These are phyloP conservation scores for Trichosurus vulpecula DNA, from an alignment of 2,797 vertebrate species.

Conservation along the genomic window DNA sequence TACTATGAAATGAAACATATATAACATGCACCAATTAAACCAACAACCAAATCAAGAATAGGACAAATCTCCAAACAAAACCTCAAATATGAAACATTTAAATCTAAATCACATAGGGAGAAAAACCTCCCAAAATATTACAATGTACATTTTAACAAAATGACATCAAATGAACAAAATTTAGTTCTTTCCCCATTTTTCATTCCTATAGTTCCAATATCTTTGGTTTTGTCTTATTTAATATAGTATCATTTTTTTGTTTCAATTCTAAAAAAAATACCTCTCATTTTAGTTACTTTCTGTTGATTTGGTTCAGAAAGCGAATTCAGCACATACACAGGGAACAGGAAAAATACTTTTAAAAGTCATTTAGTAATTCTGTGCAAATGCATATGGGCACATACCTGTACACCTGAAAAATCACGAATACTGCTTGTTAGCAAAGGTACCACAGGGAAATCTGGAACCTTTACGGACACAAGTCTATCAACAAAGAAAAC, in stretches of 20 bases:
- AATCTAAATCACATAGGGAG: background rate
- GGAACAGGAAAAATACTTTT: background rate
- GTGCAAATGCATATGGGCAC: background rate
- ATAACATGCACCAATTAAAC: background rate
- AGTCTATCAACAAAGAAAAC: background rate
- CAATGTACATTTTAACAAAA: background rate
- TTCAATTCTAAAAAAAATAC: background rate
- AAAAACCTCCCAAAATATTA: background rate
- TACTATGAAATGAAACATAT: background rate
- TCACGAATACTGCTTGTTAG: background rate
- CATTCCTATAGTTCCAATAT: background rate
- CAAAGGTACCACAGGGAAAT: background rate
- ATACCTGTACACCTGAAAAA: background rate
- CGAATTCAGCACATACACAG: background rate
- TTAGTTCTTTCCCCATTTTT: background rate
- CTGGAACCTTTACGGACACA: background rate
- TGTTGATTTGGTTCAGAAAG: background rate
- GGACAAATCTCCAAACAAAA: background rate
- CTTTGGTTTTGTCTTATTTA: background rate
- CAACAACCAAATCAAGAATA: background rate
- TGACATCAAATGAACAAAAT: background rate
- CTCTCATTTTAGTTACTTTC: background rate
- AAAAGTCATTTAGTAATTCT: background rate
- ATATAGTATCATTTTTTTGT: background rate
- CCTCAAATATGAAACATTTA: background rate